Percentiles rank a stretch among this genome's conserved stretches.
Evolutionary conservation across 2,113 vertebrate species (phyloP).

Genomic region (Opisthocomus hoazin): DNA sequence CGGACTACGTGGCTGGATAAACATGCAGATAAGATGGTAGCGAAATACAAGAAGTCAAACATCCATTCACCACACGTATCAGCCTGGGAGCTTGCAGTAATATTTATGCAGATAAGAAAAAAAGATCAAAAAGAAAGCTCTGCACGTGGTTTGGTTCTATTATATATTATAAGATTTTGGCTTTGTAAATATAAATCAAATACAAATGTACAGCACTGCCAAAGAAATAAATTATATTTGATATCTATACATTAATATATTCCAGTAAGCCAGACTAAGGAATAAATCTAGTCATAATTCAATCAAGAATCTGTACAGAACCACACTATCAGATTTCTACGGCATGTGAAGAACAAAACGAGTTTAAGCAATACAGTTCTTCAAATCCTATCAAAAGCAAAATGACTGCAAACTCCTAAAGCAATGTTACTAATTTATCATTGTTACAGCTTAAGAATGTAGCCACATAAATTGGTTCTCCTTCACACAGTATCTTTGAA

Average conservation of each 20-base stretch:
- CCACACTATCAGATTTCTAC: neutral
- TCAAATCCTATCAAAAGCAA: slow-evolving; percentile 7
- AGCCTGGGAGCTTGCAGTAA: neutral
- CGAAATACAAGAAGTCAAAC: neutral
- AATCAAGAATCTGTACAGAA: slow-evolving; percentile 1
- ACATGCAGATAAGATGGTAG: neutral
- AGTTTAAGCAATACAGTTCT: slow-evolving; percentile 13
- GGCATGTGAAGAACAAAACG: slow-evolving; percentile 19
- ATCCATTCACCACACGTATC: neutral
- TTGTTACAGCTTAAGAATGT: slow-evolving; percentile 4
- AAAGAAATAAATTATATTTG: slow-evolving; percentile 22
- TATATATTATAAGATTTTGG: neutral
- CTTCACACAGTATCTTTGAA: neutral
- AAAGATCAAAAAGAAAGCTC: slow-evolving; percentile 16
- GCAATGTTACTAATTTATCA: slow-evolving; percentile 43
- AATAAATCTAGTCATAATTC: slow-evolving; percentile 34
- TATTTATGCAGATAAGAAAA: slow-evolving; percentile 5
- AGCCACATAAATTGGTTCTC: slow-evolving; percentile 18
- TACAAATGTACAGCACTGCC: neutral
- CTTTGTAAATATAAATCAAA: slow-evolving; percentile 38
- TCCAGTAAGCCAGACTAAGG: neutral
- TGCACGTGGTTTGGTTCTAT: neutral
- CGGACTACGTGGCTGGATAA: neutral
- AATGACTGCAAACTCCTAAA: slow-evolving; percentile 8
- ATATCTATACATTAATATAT: slow-evolving; percentile 12